A percentile compares a stretch with the other conserved stretches of the same genome.
Conservation (phyloP, 2,888 invertebrate species). For the Isoperla grammatica region DNA sequence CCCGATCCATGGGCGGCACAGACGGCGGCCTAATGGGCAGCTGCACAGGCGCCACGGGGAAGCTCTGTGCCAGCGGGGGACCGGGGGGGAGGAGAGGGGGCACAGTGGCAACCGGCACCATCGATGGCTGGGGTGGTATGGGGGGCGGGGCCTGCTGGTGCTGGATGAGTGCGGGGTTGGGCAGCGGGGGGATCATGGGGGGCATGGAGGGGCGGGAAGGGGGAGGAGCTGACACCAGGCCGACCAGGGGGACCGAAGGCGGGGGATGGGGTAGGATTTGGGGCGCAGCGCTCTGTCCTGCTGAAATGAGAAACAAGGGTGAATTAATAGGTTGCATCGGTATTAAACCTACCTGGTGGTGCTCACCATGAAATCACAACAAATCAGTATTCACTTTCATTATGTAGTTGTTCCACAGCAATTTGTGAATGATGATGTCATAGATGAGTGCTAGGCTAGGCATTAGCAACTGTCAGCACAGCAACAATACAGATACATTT, state of each 20-base stretch:
- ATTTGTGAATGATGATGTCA: too few species aligned
- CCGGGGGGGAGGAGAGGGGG: slow-evolving; percentile 27
- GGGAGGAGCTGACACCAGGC: slow-evolving; percentile 31
- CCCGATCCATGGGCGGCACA: slow-evolving; percentile 40
- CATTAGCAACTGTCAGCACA: too few species aligned
- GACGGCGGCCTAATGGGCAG: slow-evolving; percentile 22
- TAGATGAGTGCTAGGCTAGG: too few species aligned
- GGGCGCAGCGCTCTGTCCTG: not conserved
- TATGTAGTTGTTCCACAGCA: too few species aligned
- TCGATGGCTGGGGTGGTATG: slow-evolving; percentile 30
- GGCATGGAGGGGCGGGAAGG: slow-evolving; percentile 36
- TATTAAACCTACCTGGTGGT: too few species aligned
- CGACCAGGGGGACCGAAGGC: slow-evolving; percentile 29
- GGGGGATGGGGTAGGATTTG: slow-evolving; percentile 5
- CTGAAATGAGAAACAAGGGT: too few species aligned
- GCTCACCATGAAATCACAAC: too few species aligned
- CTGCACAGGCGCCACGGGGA: not conserved
- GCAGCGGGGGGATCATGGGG: slow-evolving; percentile 38
- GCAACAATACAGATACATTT: too few species aligned
- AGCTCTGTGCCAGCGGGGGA: slow-evolving; percentile 27
- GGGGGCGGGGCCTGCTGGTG: slow-evolving; percentile 39
- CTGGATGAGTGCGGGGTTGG: slow-evolving; percentile 38
- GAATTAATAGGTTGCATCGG: too few species aligned
- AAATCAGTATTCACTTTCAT: too few species aligned
- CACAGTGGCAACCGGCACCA: slow-evolving; percentile 18